A percentile compares a stretch with the other conserved stretches of the same genome.
These are phyloP conservation scores for Protobothrops flavoviridis DNA, from an alignment of 2,113 vertebrate genomes.

Conservation along the genomic window DNA sequence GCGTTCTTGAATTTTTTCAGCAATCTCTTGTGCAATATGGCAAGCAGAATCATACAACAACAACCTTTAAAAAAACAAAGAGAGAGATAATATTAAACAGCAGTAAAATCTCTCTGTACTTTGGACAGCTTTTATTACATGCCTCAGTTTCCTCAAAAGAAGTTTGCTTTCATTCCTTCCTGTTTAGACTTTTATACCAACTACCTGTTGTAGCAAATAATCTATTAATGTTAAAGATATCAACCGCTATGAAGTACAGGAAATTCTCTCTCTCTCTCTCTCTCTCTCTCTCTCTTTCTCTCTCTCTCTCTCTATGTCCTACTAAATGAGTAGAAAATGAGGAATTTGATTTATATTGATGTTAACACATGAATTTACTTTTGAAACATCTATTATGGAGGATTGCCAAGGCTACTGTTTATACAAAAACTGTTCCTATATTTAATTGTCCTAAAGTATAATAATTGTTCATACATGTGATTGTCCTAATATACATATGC, in stretches of 20 bases:
- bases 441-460: background rate
- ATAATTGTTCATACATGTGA: background rate
- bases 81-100: constrained; percentile 20
- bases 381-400: background rate
- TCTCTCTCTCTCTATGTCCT: background rate
- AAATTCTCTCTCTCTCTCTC: background rate
- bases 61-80: constrained; percentile 72
- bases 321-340: background rate
- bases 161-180: background rate
- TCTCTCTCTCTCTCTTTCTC: too few relatives aligned
- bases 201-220: background rate
- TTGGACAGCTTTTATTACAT: background rate
- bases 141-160: background rate
- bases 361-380: background rate
- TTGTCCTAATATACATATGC: background rate
- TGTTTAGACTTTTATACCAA: background rate
- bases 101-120: background rate
- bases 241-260: background rate
- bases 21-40: constrained; percentile 86
- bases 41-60: constrained; percentile 84
- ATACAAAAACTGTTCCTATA: background rate
- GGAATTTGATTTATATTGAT: background rate
- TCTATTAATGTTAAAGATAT: background rate
- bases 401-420: background rate
- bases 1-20: constrained; percentile 89